Evolutionary conservation across 2,888 invertebrate species (phyloP).

Genomic region (Thymelicus sylvestris): DNA sequence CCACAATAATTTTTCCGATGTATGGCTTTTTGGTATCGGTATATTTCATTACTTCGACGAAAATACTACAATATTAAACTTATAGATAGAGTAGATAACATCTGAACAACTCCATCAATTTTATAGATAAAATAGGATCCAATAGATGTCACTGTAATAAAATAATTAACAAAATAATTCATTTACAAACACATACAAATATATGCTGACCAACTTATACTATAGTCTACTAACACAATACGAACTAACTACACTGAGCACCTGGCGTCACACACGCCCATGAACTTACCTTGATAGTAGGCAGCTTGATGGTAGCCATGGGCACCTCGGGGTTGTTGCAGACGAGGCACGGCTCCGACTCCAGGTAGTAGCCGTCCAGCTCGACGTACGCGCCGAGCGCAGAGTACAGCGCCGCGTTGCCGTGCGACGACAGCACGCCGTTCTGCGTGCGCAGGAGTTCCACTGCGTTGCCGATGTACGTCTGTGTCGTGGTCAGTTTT

Average conservation of each 20-base stretch:
- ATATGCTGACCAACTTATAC: too few relatives aligned
- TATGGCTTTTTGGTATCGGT: too few relatives aligned
- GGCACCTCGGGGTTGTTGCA: slow-evolving; percentile 99
- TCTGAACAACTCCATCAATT: too few relatives aligned
- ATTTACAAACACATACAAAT: too few relatives aligned
- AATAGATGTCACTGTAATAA: too few relatives aligned
- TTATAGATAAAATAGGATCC: too few relatives aligned
- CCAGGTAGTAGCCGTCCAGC: slow-evolving; percentile 97
- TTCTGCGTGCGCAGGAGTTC: slow-evolving; percentile 95
- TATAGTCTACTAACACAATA: neutral
- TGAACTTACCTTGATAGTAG: slow-evolving; percentile 91
- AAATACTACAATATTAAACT: too few relatives aligned
- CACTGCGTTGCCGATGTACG: slow-evolving; percentile 94
- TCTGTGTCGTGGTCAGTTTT: slow-evolving; percentile 67
- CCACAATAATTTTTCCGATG: too few relatives aligned
- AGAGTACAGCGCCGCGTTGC: slow-evolving; percentile 96
- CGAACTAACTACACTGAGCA: neutral
- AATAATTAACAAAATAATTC: too few relatives aligned
- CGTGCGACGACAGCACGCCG: slow-evolving; percentile 94
- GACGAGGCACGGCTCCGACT: slow-evolving; percentile 98
- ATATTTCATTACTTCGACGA: too few relatives aligned
- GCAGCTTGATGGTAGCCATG: slow-evolving; percentile 95
- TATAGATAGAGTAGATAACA: too few relatives aligned
- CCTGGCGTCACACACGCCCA: neutral
- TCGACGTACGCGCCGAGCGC: slow-evolving; percentile 97